Conservation (phyloP, 2,888 invertebrate species). For the Calephelis perditalis region DNA sequence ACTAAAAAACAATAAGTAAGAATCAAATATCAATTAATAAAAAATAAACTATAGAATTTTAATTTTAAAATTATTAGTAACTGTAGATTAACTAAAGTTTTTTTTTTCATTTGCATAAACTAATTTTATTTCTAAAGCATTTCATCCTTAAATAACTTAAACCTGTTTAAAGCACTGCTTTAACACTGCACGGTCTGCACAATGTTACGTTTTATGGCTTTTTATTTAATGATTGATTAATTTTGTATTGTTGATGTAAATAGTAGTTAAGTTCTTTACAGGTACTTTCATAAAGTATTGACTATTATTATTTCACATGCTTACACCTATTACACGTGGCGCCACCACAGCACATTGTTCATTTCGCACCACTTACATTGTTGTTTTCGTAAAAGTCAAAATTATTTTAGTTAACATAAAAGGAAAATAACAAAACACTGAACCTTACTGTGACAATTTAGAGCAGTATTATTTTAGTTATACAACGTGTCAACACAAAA, state of each 20-base stretch:
- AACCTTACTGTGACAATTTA: no score
- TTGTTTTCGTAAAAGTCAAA: neutral
- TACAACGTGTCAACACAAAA: no score
- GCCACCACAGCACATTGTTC: neutral
- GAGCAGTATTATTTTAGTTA: no score
- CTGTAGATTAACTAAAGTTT: neutral
- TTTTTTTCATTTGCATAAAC: slow-evolving; percentile 5
- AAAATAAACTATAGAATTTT: neutral
- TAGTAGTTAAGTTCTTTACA: slow-evolving; percentile 3
- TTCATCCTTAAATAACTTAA: neutral
- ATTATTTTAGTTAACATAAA: no score
- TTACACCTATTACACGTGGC: neutral
- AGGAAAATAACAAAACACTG: no score
- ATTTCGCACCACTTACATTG: neutral
- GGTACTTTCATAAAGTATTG: neutral
- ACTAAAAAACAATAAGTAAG: neutral
- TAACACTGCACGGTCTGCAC: slow-evolving; percentile 68
- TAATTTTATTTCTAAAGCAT: slow-evolving; percentile 11
- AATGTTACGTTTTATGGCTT: slow-evolving; percentile 62
- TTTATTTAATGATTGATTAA: slow-evolving; percentile 35
- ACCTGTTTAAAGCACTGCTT: slow-evolving; percentile 71
- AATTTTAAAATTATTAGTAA: neutral
- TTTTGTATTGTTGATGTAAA: slow-evolving; percentile 16
- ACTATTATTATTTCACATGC: neutral
- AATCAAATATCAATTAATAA: neutral